These are phyloP conservation scores for Myopa testacea DNA, from an alignment of 2,888 invertebrate species.

Conservation along the genomic window DNA sequence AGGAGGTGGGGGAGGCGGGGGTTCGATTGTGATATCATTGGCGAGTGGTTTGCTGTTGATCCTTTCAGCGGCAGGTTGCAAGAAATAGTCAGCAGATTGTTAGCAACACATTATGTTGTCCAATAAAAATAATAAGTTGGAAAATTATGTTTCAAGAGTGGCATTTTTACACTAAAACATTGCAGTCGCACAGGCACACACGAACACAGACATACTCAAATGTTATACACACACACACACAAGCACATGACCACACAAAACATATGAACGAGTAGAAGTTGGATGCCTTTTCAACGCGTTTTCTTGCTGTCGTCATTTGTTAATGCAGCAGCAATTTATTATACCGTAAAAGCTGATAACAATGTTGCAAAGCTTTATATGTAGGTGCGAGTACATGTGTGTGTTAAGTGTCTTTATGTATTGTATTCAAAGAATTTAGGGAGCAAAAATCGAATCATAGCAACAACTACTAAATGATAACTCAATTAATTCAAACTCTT, in stretches of 20 bases:
- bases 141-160: constrained; percentile 56
- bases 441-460: background rate
- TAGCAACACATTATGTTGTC: constrained; percentile 36
- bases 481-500: background rate
- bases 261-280: background rate
- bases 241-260: no score
- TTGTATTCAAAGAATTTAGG: background rate
- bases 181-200: no score
- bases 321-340: constrained; percentile 1
- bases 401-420: background rate
- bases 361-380: background rate
- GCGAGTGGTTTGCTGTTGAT: background rate
- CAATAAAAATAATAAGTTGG: constrained; percentile 56
- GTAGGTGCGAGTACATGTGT: constrained; percentile 15
- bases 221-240: no score
- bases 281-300: background rate
- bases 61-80: background rate
- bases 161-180: background rate
- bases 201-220: no score
- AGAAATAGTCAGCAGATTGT: constrained; percentile 18
- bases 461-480: background rate
- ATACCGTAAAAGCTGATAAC: background rate
- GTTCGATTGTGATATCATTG: background rate
- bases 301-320: background rate
- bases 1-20: no score